Percentiles rank a stretch among this genome's conserved stretches.
Conservation (phyloP, 2,888 invertebrate species). For the Melieria picta region DNA sequence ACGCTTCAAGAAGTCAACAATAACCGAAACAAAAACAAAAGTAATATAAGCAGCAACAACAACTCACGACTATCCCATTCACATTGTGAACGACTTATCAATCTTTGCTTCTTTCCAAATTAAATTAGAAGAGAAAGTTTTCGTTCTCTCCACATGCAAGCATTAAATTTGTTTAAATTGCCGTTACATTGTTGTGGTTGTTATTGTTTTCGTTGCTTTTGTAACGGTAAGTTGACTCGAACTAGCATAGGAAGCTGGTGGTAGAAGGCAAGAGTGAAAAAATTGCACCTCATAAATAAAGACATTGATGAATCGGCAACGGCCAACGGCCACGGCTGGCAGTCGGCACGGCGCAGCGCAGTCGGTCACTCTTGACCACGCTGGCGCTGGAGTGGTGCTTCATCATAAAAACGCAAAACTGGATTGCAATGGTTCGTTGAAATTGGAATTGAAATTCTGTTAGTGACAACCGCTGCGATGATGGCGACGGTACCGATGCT, state of each 20-base stretch:
- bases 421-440: too few species aligned
- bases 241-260: not conserved
- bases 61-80: slow-evolving; percentile 4
- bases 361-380: not conserved
- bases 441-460: too few species aligned
- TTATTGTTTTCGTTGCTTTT: slow-evolving; percentile 17
- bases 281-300: slow-evolving; percentile 56
- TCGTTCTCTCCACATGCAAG: slow-evolving; percentile 37
- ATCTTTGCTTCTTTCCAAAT: slow-evolving; percentile 39
- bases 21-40: not conserved
- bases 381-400: slow-evolving; percentile 17
- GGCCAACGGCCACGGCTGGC: not conserved
- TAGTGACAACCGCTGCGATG: too few species aligned
- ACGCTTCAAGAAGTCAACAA: not conserved
- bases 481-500: too few species aligned
- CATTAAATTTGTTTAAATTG: slow-evolving; percentile 35
- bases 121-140: slow-evolving; percentile 62
- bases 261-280: slow-evolving; percentile 19
- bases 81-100: slow-evolving; percentile 21
- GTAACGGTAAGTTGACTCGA: not conserved
- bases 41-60: not conserved
- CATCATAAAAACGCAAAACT: slow-evolving; percentile 3
- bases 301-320: slow-evolving; percentile 3
- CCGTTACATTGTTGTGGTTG: slow-evolving; percentile 2
- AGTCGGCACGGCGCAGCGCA: not conserved